Conservation (phyloP, 92 coral and sea anemone species). For the Epizoanthus illoricatus region DNA sequence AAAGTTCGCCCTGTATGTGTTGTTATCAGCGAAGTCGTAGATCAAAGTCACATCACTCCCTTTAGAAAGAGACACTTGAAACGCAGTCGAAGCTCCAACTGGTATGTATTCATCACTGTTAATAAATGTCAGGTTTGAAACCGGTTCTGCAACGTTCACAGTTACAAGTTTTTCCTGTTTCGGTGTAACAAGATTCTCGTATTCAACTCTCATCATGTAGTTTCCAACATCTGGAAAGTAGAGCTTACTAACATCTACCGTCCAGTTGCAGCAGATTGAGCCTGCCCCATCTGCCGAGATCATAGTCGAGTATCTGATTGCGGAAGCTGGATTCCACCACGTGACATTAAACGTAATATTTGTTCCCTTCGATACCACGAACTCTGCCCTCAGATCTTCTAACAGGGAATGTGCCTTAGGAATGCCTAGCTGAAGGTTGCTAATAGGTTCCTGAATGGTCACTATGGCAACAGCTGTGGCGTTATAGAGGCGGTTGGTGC, state of each 20-base stretch:
- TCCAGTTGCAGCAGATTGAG: slow-evolving; percentile 39
- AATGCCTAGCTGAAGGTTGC: slow-evolving; percentile 33
- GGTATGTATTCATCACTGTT: slow-evolving; percentile 43
- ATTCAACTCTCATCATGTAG: slow-evolving; percentile 49
- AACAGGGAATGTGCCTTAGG: slow-evolving; percentile 58
- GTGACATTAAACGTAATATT: slow-evolving; percentile 61
- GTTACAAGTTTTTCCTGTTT: slow-evolving; percentile 11
- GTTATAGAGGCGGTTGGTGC: slow-evolving; percentile 75
- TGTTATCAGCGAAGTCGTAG: slow-evolving; percentile 69
- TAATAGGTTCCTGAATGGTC: slow-evolving; percentile 66
- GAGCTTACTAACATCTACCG: slow-evolving; percentile 7
- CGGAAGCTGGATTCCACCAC: slow-evolving; percentile 38
- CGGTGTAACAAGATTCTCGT: slow-evolving; percentile 63
- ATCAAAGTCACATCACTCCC: slow-evolving; percentile 75
- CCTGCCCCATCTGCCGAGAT: slow-evolving; percentile 33
- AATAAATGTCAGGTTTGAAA: slow-evolving; percentile 38
- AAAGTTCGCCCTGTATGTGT: slow-evolving; percentile 22
- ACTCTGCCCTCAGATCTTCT: slow-evolving; percentile 33
- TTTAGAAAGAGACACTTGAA: slow-evolving; percentile 42
- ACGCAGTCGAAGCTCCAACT: slow-evolving; percentile 44
- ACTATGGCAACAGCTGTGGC: slow-evolving; percentile 39
- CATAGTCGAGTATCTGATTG: neutral
- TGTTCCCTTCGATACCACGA: slow-evolving; percentile 58
- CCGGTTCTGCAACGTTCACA: slow-evolving; percentile 60
- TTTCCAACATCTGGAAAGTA: slow-evolving; percentile 57